Percentiles rank a stretch among this genome's conserved stretches.
Conservation (phyloP, 2,888 invertebrate genomes). For the Iphiclides podalirius region DNA sequence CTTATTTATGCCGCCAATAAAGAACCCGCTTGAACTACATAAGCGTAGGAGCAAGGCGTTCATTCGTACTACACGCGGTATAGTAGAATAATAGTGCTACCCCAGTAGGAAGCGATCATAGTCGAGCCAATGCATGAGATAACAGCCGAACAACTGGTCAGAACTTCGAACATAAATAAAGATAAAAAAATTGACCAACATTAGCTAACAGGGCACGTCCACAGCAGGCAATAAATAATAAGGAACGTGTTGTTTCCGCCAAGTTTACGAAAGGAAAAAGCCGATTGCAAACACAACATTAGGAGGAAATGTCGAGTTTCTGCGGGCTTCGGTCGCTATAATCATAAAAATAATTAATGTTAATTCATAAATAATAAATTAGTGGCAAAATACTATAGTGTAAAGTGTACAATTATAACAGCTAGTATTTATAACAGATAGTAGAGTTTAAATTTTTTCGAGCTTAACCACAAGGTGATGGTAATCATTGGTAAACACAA, state of each 20-base stretch:
- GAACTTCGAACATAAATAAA: background rate
- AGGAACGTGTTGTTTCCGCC: background rate
- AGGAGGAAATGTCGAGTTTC: background rate
- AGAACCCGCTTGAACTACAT: slow-evolving; percentile 26
- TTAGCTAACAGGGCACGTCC: background rate
- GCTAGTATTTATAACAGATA: no score
- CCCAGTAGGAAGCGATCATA: background rate
- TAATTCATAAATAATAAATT: background rate
- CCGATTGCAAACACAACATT: background rate
- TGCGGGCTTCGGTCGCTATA: background rate
- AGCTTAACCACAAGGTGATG: no score
- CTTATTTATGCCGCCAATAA: slow-evolving; percentile 34
- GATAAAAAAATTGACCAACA: background rate
- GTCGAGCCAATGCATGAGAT: background rate
- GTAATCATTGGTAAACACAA: no score
- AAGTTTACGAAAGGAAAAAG: background rate
- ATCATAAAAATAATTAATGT: background rate
- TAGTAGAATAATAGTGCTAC: slow-evolving; percentile 1
- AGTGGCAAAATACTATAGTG: no score
- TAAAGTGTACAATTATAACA: no score
- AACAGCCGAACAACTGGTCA: background rate
- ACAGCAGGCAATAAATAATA: background rate
- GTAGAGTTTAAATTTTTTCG: no score
- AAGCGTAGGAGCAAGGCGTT: background rate
- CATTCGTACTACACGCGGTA: background rate